These are phyloP conservation scores for Drosophila paranaensis DNA, from an alignment of 2,888 invertebrate species.

Conservation along the genomic window DNA sequence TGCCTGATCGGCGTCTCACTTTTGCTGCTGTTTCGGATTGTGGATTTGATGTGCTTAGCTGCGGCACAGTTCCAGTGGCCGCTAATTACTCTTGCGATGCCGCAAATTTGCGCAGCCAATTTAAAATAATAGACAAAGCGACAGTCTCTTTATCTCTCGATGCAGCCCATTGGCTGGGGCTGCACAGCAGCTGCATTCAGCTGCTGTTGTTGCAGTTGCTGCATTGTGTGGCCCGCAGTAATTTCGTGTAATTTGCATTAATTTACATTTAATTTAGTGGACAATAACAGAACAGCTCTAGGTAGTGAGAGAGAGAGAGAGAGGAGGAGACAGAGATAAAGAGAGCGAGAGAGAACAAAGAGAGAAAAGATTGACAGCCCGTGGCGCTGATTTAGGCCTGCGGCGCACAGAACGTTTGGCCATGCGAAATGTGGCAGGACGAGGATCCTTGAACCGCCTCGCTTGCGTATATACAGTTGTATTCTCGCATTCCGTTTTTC, in stretches of 20 bases:
- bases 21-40: slow-evolving; percentile 8
- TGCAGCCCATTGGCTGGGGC: slow-evolving; percentile 42
- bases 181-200: slow-evolving; percentile 24
- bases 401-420: slow-evolving; percentile 59
- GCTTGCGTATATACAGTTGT: slow-evolving; percentile 15
- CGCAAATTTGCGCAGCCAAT: slow-evolving; percentile 75
- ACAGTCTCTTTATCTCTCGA: slow-evolving; percentile 64
- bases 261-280: slow-evolving; percentile 78
- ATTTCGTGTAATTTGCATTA: slow-evolving; percentile 79
- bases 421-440: slow-evolving; percentile 42
- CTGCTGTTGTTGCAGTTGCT: slow-evolving; percentile 43
- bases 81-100: slow-evolving; percentile 73
- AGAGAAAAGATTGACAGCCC: slow-evolving; percentile 16
- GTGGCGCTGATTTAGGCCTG: slow-evolving; percentile 60
- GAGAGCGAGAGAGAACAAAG: background rate
- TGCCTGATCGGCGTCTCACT: background rate
- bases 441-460: slow-evolving; percentile 56
- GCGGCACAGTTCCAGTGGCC: slow-evolving; percentile 59
- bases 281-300: slow-evolving; percentile 24
- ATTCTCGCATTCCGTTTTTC: slow-evolving; percentile 11
- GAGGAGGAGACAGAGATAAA: no score
- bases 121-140: slow-evolving; percentile 75
- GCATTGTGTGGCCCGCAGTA: slow-evolving; percentile 57
- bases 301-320: background rate
- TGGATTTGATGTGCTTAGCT: slow-evolving; percentile 13